Conservation (phyloP, 2,113 vertebrate species). For the Neolamprologus devosi region DNA sequence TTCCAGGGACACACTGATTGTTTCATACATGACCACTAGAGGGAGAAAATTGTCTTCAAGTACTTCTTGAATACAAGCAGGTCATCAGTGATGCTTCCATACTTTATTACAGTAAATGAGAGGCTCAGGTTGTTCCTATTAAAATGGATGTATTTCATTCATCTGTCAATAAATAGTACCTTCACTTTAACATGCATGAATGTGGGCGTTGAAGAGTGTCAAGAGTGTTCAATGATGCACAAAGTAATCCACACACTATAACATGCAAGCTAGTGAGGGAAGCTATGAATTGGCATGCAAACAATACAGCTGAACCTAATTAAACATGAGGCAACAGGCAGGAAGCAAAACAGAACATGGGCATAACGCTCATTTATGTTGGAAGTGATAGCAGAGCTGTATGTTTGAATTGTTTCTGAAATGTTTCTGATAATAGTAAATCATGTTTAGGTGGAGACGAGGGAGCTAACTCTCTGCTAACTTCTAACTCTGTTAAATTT, state of each 20-base stretch:
- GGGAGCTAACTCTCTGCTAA: rapidly evolving
- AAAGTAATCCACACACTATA: not conserved
- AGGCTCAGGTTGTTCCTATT: not conserved
- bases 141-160: rapidly evolving
- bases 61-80: not conserved
- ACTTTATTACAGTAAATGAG: not conserved
- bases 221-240: rapidly evolving
- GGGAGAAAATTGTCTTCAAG: not conserved
- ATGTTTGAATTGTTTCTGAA: not conserved
- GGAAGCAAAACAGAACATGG: not conserved
- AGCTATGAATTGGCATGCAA: rapidly evolving
- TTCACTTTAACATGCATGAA: not conserved
- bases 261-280: not conserved
- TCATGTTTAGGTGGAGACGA: not conserved
- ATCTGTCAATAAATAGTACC: not conserved
- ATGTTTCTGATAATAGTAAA: rapidly evolving
- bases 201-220: rapidly evolving
- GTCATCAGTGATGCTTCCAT: not conserved
- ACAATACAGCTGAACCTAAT: not conserved
- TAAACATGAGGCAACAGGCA: not conserved
- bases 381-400: not conserved
- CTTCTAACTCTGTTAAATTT: not conserved
- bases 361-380: not conserved
- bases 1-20: rapidly evolving
- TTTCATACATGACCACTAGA: not conserved